A percentile compares a stretch with the other conserved stretches of the same genome.
Evolutionary conservation across 2,113 vertebrate species (phyloP).

Genomic region (Panthera tigris): DNA sequence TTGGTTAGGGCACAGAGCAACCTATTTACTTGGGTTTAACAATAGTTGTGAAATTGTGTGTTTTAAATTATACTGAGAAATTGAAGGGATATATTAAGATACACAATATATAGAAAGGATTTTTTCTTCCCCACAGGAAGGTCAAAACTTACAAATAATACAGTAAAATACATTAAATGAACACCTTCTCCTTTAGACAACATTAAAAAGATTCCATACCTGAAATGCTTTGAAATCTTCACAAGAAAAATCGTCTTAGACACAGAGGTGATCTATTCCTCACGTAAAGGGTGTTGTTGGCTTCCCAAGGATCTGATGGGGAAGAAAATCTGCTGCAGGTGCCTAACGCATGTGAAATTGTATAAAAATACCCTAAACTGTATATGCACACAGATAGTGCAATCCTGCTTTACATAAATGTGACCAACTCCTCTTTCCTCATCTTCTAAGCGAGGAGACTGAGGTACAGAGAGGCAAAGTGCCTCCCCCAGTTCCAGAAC

Average conservation of each 20-base stretch:
- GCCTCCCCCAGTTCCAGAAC: neutral
- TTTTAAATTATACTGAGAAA: conserved; percentile 44
- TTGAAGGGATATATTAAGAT: neutral
- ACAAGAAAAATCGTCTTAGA: neutral
- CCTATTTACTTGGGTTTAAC: neutral
- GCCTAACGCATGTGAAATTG: neutral
- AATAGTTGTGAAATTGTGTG: neutral
- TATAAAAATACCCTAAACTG: neutral
- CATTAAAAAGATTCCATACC: neutral
- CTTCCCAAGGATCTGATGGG: neutral
- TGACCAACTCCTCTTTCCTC: neutral
- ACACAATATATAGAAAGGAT: neutral
- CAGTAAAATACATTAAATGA: neutral
- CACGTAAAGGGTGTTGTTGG: neutral
- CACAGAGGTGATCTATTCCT: neutral
- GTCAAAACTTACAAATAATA: neutral
- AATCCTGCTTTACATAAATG: neutral
- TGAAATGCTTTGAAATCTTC: conserved; percentile 14
- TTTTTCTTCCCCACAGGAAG: neutral
- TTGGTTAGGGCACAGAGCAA: neutral
- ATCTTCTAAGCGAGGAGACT: neutral
- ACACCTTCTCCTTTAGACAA: neutral
- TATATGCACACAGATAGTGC: neutral
- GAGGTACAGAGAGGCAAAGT: neutral
- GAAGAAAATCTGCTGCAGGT: neutral